Conservation (phyloP, 2,888 invertebrate genomes). For the Tiliacea citrago region DNA sequence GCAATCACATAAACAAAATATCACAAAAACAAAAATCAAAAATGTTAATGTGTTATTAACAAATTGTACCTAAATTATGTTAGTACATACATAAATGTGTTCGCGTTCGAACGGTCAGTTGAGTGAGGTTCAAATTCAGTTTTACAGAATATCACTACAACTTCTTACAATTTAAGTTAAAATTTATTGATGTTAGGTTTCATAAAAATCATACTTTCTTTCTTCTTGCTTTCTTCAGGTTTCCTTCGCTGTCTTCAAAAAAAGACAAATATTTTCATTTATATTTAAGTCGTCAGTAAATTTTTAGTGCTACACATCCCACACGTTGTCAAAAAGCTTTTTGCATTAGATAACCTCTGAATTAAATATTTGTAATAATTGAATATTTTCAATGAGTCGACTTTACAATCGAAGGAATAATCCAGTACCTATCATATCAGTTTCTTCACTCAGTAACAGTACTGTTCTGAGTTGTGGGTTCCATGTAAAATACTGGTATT, state of each 20-base stretch:
- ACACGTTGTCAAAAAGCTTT: slow-evolving; percentile 6
- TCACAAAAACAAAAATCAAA: too few species aligned
- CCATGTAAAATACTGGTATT: too few species aligned
- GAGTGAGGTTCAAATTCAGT: too few species aligned
- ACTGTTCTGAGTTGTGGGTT: too few species aligned
- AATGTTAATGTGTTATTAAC: too few species aligned
- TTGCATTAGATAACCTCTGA: not conserved
- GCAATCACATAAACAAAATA: too few species aligned
- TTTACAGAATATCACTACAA: too few species aligned
- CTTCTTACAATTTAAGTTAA: not conserved
- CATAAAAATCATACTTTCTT: not conserved
- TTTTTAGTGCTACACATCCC: not conserved
- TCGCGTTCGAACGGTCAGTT: too few species aligned
- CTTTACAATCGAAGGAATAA: not conserved
- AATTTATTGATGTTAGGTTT: not conserved
- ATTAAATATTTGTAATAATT: slow-evolving; percentile 17
- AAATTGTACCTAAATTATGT: too few species aligned
- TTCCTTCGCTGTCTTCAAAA: not conserved
- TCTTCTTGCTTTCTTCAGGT: too few species aligned
- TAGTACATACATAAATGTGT: too few species aligned
- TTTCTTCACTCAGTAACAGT: not conserved
- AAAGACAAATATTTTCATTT: not conserved
- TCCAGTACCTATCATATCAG: not conserved
- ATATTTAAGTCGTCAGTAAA: not conserved
- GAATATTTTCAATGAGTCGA: not conserved